These are phyloP conservation scores for Nyleta sp. DNA, from an alignment of 2,888 invertebrate genomes.

Conservation along the genomic window DNA sequence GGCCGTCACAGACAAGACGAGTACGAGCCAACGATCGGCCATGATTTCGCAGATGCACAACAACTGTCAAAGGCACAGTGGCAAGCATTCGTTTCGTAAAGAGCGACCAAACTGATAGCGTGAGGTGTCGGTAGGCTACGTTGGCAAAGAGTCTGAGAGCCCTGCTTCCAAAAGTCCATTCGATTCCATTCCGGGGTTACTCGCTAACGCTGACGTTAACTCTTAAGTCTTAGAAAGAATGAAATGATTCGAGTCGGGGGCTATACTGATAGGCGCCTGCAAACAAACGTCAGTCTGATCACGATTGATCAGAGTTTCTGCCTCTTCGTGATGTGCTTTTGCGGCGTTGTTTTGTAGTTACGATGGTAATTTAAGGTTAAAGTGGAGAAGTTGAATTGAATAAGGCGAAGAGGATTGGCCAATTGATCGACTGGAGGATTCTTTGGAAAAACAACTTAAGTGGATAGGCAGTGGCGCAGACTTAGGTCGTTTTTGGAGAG, in stretches of 20 bases:
- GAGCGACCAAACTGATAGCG: slow-evolving; percentile 46
- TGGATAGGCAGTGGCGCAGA: too few relatives aligned
- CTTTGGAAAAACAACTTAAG: too few relatives aligned
- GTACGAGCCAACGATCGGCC: slow-evolving; percentile 58
- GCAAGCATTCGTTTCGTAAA: slow-evolving; percentile 56
- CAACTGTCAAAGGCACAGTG: slow-evolving; percentile 59
- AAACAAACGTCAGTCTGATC: too few relatives aligned
- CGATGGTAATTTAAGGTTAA: too few relatives aligned
- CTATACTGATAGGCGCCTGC: slow-evolving; percentile 44
- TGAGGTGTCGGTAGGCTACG: slow-evolving; percentile 45
- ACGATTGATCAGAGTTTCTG: too few relatives aligned
- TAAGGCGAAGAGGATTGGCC: too few relatives aligned
- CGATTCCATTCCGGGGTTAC: slow-evolving; percentile 34
- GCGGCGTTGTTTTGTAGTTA: too few relatives aligned
- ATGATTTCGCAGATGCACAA: slow-evolving; percentile 60
- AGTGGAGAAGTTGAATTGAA: too few relatives aligned
- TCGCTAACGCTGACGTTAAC: slow-evolving; percentile 40
- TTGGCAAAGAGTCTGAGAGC: slow-evolving; percentile 20
- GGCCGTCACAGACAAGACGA: slow-evolving; percentile 60
- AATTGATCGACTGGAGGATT: too few relatives aligned
- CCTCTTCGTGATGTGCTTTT: too few relatives aligned
- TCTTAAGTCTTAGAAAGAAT: slow-evolving; percentile 57
- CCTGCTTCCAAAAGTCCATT: slow-evolving; percentile 49
- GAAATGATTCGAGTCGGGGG: slow-evolving; percentile 44
- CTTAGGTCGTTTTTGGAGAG: too few relatives aligned